Base-by-base conservation (phyloP, 2,888 invertebrate species). In the Agrotis clavis region DNA sequence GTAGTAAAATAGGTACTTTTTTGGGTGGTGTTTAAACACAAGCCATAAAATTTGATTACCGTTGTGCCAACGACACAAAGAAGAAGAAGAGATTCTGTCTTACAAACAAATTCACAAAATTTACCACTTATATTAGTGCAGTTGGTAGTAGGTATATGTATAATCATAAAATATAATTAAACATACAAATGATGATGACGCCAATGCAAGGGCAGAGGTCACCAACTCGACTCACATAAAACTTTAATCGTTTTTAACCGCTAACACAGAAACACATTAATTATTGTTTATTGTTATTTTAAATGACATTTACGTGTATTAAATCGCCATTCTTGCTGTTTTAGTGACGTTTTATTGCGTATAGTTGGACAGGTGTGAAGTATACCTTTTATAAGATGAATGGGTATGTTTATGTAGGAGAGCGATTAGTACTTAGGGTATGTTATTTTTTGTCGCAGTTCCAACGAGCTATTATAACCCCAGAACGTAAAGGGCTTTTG, bases 341-440 rank as follows among this genome's bases (percentile, higher is more conserved):
- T 56, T 13, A 48, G 25, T 16, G 25, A 13, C 25, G 18, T 2
- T 54, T 56, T 56, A 51, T 11, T 2, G 21, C 7, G n/a, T 45
- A 57, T 16, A n/a, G n/a, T 21, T 4, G 45, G 76, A 18, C 76
- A 76, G 76, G 68, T 67, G 67, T 73, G 21, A 50, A 16, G 16
- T 74, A 14, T 25, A 41, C 14, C 14, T 47, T 64, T 54, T 4
- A n/a, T 71, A 47, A 54, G 14, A 53, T 25, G 1, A 13, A 35
- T 21, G 7, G 19, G 14, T 21, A 14, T 56, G 11, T 41, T 41
- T 41, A 41, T 41, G 41, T 41, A 35, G 7, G 35, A 35, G 35
- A 35, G 41, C 1, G 41, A 11, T 30, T 30, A 3, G 7, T 35
- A 35, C 7, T 7, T 7, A 35, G 35, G 7, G 35, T 6, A 7